Conservation (phyloP, 2,888 invertebrate species). For the Protophormia terraenovae region DNA sequence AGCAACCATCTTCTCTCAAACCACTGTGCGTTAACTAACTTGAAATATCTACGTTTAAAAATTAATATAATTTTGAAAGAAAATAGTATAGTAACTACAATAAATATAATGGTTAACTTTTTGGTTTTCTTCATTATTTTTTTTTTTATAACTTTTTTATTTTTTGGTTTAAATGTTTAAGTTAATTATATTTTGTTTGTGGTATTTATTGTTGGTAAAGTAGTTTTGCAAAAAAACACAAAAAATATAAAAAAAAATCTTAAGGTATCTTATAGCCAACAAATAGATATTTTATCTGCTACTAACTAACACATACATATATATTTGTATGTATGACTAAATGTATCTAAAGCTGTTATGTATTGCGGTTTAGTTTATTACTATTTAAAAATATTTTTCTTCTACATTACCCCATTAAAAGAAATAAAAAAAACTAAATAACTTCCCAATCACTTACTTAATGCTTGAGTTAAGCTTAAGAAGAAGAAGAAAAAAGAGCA, state of each 20-base stretch:
- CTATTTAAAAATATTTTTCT: constrained; percentile 29
- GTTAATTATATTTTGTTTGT: constrained; percentile 58
- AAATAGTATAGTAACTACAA: no score
- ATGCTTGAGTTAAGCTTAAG: constrained; percentile 59
- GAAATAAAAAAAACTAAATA: no score
- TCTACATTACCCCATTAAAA: constrained; percentile 6
- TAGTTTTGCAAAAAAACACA: constrained; percentile 43
- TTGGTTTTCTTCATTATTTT: constrained; percentile 47
- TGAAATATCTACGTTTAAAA: neutral
- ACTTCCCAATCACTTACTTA: constrained; percentile 56
- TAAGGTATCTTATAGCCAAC: constrained; percentile 15
- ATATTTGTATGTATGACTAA: neutral
- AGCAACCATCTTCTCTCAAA: neutral
- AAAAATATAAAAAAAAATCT: constrained; percentile 14
- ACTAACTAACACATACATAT: neutral
- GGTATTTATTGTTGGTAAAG: constrained; percentile 16
- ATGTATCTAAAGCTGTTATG: neutral
- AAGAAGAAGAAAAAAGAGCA: constrained; percentile 8
- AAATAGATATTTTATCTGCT: neutral
- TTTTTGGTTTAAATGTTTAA: constrained; percentile 54
- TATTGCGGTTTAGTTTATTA: constrained; percentile 49
- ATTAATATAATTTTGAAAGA: neutral
- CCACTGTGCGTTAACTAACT: neutral
- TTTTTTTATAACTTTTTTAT: constrained; percentile 61
- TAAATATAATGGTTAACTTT: constrained; percentile 15